phyloP scores from a whole-genome alignment of 92 coral and sea anemone genomes.

The Parazoanthus atlanticus region DNA sequence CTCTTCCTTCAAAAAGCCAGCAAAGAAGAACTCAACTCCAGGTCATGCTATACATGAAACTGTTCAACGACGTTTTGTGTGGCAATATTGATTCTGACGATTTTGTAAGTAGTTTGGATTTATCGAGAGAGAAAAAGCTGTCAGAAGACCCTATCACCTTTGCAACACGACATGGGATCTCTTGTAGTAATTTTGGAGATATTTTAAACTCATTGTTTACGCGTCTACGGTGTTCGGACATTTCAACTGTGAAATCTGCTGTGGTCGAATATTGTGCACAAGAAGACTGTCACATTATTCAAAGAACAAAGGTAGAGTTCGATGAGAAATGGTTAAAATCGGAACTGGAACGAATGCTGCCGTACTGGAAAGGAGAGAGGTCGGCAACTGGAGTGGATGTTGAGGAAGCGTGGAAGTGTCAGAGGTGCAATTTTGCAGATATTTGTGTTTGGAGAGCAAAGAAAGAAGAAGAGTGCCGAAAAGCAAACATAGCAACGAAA shows the following conservation, averaged over 20 bases:
- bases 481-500: conserved; percentile 17
- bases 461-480: conserved; percentile 66
- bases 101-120: conserved; percentile 35
- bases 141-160: conserved; percentile 56
- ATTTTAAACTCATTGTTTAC: conserved; percentile 47
- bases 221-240: conserved; percentile 38
- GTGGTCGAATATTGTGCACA: conserved; percentile 59
- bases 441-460: conserved; percentile 60
- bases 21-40: conserved; percentile 56
- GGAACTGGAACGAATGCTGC: conserved; percentile 50
- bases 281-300: conserved; percentile 42
- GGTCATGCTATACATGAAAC: conserved; percentile 57
- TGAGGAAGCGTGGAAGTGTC: conserved; percentile 81
- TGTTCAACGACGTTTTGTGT: conserved; percentile 60
- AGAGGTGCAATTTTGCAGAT: conserved; percentile 69
- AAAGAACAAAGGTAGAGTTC: conserved; percentile 32
- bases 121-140: conserved; percentile 44
- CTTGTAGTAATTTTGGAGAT: conserved; percentile 38
- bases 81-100: conserved; percentile 39
- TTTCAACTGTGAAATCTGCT: conserved; percentile 41
- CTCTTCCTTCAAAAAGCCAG: conserved; percentile 56
- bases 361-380: conserved; percentile 71
- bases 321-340: conserved; percentile 63
- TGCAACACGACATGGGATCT: conserved; percentile 51
- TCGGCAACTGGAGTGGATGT: conserved; percentile 62